These are phyloP conservation scores for Laterallus jamaicensis DNA, from an alignment of 2,113 vertebrate genomes.

Conservation along the genomic window DNA sequence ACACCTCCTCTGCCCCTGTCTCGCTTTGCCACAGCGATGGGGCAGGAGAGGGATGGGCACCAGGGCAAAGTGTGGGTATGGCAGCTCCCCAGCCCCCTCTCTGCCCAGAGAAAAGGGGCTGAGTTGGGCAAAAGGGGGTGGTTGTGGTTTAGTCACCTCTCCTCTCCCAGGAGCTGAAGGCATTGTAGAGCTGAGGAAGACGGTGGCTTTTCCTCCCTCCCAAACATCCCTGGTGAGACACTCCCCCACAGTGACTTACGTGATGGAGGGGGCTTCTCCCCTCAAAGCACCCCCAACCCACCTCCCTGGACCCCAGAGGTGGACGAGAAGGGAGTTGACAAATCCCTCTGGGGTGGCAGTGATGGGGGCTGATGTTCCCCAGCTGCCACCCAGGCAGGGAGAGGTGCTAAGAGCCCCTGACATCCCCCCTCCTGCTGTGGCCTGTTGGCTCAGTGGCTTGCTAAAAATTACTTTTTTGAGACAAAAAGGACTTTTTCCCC, in stretches of 20 bases:
- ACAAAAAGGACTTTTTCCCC: neutral
- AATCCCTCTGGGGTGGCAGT: neutral
- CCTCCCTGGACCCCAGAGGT: neutral
- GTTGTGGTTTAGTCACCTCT: neutral
- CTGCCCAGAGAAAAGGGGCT: neutral
- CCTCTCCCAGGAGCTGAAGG: neutral
- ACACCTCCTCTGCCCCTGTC: neutral
- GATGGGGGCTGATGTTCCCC: neutral
- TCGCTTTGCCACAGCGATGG: neutral
- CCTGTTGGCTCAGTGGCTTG: neutral
- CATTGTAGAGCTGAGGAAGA: neutral
- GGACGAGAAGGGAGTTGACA: neutral
- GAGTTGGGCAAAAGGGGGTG: neutral
- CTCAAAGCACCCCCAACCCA: rapidly evolving
- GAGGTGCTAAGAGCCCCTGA: neutral
- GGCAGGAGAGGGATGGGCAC: neutral
- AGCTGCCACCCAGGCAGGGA: neutral
- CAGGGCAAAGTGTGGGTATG: neutral
- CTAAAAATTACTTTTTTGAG: neutral
- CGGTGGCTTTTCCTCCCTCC: neutral
- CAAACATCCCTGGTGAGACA: neutral
- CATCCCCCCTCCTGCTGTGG: neutral
- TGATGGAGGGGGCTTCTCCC: neutral
- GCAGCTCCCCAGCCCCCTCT: no score
- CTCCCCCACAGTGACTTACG: rapidly evolving